Percentiles rank a stretch among this genome's conserved stretches.
Evolutionary conservation across 2,797 vertebrate species (phyloP).

Genomic region (Amniataba percoides): DNA sequence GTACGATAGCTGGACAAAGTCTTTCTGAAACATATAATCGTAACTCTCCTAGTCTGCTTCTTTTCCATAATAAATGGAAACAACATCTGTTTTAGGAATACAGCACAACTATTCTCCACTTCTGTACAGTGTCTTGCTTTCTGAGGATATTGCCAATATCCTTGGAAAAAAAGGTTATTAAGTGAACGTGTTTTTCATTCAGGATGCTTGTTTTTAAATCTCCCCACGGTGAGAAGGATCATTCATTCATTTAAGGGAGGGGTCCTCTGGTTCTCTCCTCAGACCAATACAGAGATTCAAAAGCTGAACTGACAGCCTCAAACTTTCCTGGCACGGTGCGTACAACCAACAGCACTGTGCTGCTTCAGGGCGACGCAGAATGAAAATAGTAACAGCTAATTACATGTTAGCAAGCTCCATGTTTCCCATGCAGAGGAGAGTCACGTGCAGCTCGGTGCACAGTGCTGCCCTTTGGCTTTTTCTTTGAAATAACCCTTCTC

Average conservation of each 20-base stretch:
- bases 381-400: conserved; percentile 86
- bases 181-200: conserved; percentile 31
- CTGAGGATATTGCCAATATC: conserved; percentile 39
- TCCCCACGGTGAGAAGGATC: conserved; percentile 21
- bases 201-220: conserved; percentile 30
- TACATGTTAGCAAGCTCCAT: conserved; percentile 74
- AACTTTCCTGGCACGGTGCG: conserved; percentile 77
- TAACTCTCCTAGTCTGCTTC: conserved; percentile 15
- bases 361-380: conserved; percentile 62
- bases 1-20: conserved; percentile 41
- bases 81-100: conserved; percentile 57
- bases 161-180: neutral
- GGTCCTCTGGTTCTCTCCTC: conserved; percentile 32
- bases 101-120: conserved; percentile 12
- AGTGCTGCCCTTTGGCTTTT: conserved; percentile 53
- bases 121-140: conserved; percentile 17
- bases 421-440: conserved; percentile 68
- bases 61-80: conserved; percentile 41
- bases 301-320: conserved; percentile 59
- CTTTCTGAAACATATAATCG: conserved; percentile 47
- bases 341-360: conserved; percentile 65
- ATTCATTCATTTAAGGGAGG: conserved; percentile 47
- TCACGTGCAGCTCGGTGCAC: conserved; percentile 64
- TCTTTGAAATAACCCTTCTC: conserved; percentile 43
- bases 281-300: conserved; percentile 44